Evolutionary conservation across 1,140 invertebrate genomes (phyloP), one percentile per base, ranked within the genome.

Genomic region (Pristionchus pacificus): DNA sequence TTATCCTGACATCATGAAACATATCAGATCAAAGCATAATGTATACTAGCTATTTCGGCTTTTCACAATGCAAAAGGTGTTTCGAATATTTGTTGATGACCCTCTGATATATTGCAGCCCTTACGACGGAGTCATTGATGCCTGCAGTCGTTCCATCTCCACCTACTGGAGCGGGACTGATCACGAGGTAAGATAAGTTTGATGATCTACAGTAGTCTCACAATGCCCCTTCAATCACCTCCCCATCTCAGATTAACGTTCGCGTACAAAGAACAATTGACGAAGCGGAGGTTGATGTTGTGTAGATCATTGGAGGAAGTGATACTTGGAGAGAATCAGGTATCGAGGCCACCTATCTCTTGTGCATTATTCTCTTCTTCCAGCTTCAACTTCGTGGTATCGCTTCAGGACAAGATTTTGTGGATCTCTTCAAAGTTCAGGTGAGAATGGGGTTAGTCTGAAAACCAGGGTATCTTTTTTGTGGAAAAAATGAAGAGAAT

Each of bases 301-400:
- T 81, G 79, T 67, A 60, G 49, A 49, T 75, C 79, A n/a, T 57
- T 82, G 10, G 78, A 82, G 61, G 78, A 81, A 69, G 80, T 81
- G 25, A 69, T 81, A 24, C 55, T 64, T 2, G 71, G 76, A 65
- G 76, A 81, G 32, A 29, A 58, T 24, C 15, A 15, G 57, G 58
- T 49, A 19, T 49, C 6, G 38, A 49, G 6, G 15, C 10, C 25
- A 25, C 15, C 66, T 75, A 10, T 55, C 27, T 29, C 24, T 60
- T 15, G 19, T 31, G 24, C 24, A 62, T 71, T 19, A 3, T 60
- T 73, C 49, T n/a, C 15, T 71, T 71, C 25, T 49, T 71, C 71
- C 74, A 79, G n/a, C 77, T 59, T 25, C 27, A 49, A 19, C 61
- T 79, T 28, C 63, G 71, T 57, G 33, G 60, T 0, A 33, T 64